Evolutionary conservation across 2,113 vertebrate genomes (phyloP).

Genomic region (Ophiodon elongatus): DNA sequence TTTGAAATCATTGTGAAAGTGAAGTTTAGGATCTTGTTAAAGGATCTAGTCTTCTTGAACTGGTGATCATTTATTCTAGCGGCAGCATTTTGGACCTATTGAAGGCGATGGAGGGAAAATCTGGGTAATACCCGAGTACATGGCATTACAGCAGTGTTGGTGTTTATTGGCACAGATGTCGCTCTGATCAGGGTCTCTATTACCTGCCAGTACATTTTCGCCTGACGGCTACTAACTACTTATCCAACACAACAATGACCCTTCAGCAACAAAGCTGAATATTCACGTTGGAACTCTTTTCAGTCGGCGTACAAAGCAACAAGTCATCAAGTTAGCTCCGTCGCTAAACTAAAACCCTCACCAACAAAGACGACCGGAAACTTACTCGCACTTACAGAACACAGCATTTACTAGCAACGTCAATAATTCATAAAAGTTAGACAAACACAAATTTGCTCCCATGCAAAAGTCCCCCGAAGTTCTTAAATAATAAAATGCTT

Average conservation of each 20-base stretch:
- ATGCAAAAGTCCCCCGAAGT: background rate
- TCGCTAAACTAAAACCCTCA: background rate
- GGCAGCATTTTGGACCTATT: no score
- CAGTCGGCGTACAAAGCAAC: background rate
- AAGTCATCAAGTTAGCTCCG: no score
- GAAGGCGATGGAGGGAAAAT: no score
- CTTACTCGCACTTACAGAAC: background rate
- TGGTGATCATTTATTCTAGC: background rate
- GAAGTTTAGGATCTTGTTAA: no score
- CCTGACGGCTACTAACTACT: background rate
- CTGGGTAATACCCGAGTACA: no score
- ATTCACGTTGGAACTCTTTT: background rate
- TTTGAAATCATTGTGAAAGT: background rate
- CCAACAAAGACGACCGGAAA: background rate
- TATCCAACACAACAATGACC: background rate
- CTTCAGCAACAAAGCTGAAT: background rate
- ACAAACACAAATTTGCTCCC: slow-evolving; percentile 10
- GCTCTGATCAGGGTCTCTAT: background rate
- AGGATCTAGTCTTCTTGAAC: background rate
- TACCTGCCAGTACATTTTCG: background rate
- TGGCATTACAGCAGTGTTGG: background rate
- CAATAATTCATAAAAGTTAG: slow-evolving; percentile 20
- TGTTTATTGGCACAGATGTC: background rate
- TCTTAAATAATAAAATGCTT: slow-evolving; percentile 24
- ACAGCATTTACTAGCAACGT: background rate